Conservation (phyloP, 2,797 vertebrate species). For the Alauda arvensis region DNA sequence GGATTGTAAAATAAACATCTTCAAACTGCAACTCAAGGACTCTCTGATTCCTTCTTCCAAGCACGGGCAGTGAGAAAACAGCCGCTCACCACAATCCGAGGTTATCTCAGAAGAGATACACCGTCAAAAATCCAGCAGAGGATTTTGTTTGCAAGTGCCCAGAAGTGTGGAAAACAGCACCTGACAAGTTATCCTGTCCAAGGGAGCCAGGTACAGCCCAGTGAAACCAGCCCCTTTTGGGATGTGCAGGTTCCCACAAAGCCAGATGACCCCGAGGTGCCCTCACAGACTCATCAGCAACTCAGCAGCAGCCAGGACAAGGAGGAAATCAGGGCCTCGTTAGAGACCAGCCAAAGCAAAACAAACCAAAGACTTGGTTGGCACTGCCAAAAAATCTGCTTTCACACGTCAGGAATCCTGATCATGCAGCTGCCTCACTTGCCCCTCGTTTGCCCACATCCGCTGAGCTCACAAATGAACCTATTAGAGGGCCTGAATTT, state of each 20-base stretch:
- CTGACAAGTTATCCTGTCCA: background rate
- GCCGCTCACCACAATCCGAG: no score
- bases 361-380: conserved; percentile 38
- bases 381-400: conserved; percentile 62
- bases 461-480: conserved; percentile 33
- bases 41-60: no score
- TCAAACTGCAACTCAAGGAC: no score
- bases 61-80: no score
- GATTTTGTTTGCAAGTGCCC: background rate
- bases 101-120: no score
- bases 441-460: conserved; percentile 56
- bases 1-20: no score
- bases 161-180: background rate
- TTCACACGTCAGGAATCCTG: conserved; percentile 61
- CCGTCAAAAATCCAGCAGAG: background rate
- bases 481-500: conserved; percentile 30
- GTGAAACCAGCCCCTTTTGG: background rate
- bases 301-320: conserved; percentile 38
- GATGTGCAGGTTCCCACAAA: background rate
- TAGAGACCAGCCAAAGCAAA: conserved; percentile 50
- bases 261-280: conserved; percentile 10
- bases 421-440: conserved; percentile 51
- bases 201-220: background rate
- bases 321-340: conserved; percentile 41
- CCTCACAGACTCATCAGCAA: conserved; percentile 20